A percentile compares a stretch with the other conserved stretches of the same genome.
These are phyloP conservation scores for Pseudorectes ferrugineus DNA, from an alignment of 2,113 vertebrate genomes.

Conservation along the genomic window DNA sequence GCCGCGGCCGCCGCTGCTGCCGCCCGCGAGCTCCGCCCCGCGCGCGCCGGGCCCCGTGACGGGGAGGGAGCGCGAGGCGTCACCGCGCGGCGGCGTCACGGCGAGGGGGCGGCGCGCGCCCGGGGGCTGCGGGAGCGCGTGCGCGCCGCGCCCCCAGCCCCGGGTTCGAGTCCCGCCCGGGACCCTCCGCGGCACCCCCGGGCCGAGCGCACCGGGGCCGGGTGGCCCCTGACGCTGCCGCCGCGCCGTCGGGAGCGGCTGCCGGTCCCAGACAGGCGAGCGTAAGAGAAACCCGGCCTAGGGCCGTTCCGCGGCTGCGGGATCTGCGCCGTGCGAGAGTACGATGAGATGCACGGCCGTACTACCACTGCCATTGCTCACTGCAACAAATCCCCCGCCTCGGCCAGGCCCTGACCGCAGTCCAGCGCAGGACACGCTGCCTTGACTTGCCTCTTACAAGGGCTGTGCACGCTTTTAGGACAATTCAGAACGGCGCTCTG, in stretches of 20 bases:
- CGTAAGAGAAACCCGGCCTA: rapidly evolving
- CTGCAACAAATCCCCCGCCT: too few relatives aligned
- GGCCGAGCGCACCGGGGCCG: not conserved
- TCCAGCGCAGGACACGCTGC: too few relatives aligned
- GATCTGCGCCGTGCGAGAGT: rapidly evolving
- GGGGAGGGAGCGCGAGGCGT: not conserved
- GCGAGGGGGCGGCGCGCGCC: not conserved
- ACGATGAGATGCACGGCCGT: not conserved
- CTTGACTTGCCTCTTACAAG: rapidly evolving
- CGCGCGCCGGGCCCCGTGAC: too few relatives aligned
- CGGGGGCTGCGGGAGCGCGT: not conserved
- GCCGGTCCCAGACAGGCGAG: rapidly evolving
- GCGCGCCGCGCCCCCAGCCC: rapidly evolving
- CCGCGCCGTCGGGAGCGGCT: not conserved
- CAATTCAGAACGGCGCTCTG: rapidly evolving
- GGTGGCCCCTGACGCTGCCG: not conserved
- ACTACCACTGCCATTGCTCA: rapidly evolving
- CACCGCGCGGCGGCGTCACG: not conserved
- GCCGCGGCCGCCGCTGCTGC: too few relatives aligned
- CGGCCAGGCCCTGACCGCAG: rapidly evolving
- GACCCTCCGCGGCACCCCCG: not conserved
- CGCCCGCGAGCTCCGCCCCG: too few relatives aligned
- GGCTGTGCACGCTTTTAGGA: rapidly evolving
- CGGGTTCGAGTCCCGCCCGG: not conserved
- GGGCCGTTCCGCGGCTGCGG: not conserved